Evolutionary conservation across 2,888 invertebrate species (phyloP), one percentile per base, ranked within the genome.

Genomic region (Oligia fasciuncula): DNA sequence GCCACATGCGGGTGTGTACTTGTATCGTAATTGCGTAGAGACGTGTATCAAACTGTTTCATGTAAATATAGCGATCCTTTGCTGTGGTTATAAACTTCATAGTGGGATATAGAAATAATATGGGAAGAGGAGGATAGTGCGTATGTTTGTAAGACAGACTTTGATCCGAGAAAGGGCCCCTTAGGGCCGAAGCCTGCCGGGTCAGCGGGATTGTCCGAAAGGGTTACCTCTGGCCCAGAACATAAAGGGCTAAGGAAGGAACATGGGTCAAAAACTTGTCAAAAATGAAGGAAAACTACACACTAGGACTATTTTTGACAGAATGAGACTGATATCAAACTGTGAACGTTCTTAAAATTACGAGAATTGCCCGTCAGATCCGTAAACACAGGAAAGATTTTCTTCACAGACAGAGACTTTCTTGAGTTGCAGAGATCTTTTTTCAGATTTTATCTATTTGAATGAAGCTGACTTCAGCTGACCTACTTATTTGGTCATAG

Each of bases 1-100:
- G 69, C 81, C 79, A 81, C 87, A 89, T 89, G 88, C 88, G 88
- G 88, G 88, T 66, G 29, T 46, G 13, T 73, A 73, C 29, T 57
- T 35, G 67, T 84, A 75, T 79, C n/a, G 65, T 85, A 79, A 89
- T 86, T 88, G 77, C 83, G 86, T 87, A 74, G 66, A 78, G 51
- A 75, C 77, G 72, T 79, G 81, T 81, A 85, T 81, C 79, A 80
- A 81, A 81, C 69, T 77, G 82, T 82, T 87, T 76, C 43, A 23
- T 81, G 77, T 78, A 79, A 80, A 86, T 76, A 87, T 77, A 76
- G 46, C 29, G 8, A 40, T 60, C 54, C 84, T 87, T 85, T 87
- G 86, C 57, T 76, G 87, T 19, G 87, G 87, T 65, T 57, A 11
- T 4, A 69, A 81, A 87, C 83, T 87, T 74, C 60, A 35, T 75